These are phyloP conservation scores for Embiotoca jacksoni DNA, from an alignment of 2,113 vertebrate species.

Conservation along the genomic window DNA sequence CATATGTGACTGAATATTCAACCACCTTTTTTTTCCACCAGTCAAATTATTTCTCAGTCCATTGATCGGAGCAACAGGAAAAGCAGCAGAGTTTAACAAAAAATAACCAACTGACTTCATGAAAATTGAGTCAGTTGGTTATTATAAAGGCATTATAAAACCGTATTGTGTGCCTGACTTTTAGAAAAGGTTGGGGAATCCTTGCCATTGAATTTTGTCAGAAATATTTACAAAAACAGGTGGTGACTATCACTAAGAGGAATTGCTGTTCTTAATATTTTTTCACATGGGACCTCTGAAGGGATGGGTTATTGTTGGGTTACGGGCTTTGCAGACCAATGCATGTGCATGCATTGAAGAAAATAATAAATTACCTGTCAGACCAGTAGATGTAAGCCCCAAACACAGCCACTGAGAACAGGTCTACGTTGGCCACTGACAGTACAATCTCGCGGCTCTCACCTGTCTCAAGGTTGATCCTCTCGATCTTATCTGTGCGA, in stretches of 20 bases:
- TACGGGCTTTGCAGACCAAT: slow-evolving; percentile 81
- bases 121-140: no score
- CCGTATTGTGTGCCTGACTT: slow-evolving; percentile 46
- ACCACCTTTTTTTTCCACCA: background rate
- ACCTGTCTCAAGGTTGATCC: slow-evolving; percentile 98
- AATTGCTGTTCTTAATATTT: slow-evolving; percentile 51
- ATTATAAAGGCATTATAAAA: no score
- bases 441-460: slow-evolving; percentile 95
- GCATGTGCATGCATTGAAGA: slow-evolving; percentile 83
- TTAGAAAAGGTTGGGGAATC: no score
- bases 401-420: slow-evolving; percentile 98
- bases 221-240: slow-evolving; percentile 73
- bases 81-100: no score
- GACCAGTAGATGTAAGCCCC: slow-evolving; percentile 99
- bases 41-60: background rate
- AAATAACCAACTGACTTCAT: no score
- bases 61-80: no score
- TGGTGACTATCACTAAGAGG: slow-evolving; percentile 64
- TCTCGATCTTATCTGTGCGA: slow-evolving; percentile 99
- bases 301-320: slow-evolving; percentile 84
- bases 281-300: slow-evolving; percentile 74
- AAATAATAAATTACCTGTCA: slow-evolving; percentile 99
- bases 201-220: slow-evolving; percentile 44
- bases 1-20: background rate
- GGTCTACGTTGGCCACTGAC: slow-evolving; percentile 97